Conservation (phyloP, 92 coral and sea anemone genomes). For the Bergia puertoricense region DNA sequence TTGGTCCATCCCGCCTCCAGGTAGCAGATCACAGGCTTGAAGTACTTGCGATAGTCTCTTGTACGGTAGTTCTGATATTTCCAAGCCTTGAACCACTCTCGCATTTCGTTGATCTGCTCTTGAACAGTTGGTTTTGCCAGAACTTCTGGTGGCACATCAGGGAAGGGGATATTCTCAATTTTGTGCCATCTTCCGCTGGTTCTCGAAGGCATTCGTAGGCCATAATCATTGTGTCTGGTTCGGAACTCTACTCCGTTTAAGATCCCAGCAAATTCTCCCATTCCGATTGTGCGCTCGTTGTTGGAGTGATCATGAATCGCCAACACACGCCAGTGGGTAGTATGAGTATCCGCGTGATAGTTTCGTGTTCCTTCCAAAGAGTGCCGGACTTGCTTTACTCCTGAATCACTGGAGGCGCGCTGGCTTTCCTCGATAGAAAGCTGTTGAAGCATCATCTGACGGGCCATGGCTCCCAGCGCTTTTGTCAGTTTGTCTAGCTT, state of each 20-base stretch:
- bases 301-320: constrained; percentile 53
- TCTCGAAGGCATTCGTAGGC: constrained; percentile 38
- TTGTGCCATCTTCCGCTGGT: constrained; percentile 34
- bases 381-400: constrained; percentile 46
- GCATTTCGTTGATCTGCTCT: constrained; percentile 78
- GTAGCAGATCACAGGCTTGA: constrained; percentile 85
- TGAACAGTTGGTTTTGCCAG: constrained; percentile 45
- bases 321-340: constrained; percentile 26
- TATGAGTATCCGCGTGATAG: constrained; percentile 41
- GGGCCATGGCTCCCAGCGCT: constrained; percentile 37
- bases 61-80: constrained; percentile 64
- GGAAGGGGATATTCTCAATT: constrained; percentile 40
- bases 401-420: constrained; percentile 37
- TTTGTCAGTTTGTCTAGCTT: constrained; percentile 20
- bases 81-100: constrained; percentile 95
- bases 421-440: constrained; percentile 44
- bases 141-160: constrained; percentile 48
- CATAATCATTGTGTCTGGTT: constrained; percentile 52
- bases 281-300: constrained; percentile 53
- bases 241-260: constrained; percentile 56
- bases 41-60: constrained; percentile 86
- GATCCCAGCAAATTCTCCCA: constrained; percentile 48
- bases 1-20: constrained; percentile 91
- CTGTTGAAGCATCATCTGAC: constrained; percentile 52
- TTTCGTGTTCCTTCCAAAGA: constrained; percentile 43